Base-by-base conservation (phyloP, 2,888 invertebrate genomes). In the Chrysotoxum bicinctum region DNA sequence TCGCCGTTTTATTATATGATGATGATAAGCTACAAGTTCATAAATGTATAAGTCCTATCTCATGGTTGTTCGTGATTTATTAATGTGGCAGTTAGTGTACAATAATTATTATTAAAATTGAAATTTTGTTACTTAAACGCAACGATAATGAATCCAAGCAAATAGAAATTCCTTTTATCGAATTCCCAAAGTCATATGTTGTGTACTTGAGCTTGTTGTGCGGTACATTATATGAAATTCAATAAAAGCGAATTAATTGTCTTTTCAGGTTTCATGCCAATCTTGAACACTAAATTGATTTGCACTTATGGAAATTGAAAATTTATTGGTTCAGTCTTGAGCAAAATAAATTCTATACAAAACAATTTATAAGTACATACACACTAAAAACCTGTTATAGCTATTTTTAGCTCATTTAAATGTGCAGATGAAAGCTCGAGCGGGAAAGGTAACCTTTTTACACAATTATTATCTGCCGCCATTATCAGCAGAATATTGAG, bases 221-320 rank as follows among this genome's bases (percentile, higher is more conserved):
- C n/a, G n/a, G n/a, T n/a, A n/a, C n/a, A n/a, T n/a, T 26, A 40
- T 16, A 5, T 16, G 2, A 35, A 58, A 30, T 62, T 62, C 43
- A 62, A 62, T 30, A 62, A 40, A 30, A 43, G 16, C 1, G n/a
- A 43, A 37, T 43, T 62, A 62, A 62, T 62, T 62, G 26, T 16
- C 43, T 16, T 30, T 6, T 30, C 16, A 7, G 62, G 16, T 16
- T 26, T 62, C 16, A 10, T 30, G 6, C 12, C 7, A 48, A 66
- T 40, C 21, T 50, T 30, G 54, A 35, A 66, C 37, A n/a, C n/a
- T 32, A 30, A 81, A 81, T 70, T 75, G 75, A 76, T 77, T 77
- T 82, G 77, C 75, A 84, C 79, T 84, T 75, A 79, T 70, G 37
- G 60, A 74, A 75, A 79, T 84, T 79, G 84, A 79, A 84, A 75